Base-by-base conservation (phyloP, 1,140 invertebrate genomes). In the Orchestia grillus region DNA sequence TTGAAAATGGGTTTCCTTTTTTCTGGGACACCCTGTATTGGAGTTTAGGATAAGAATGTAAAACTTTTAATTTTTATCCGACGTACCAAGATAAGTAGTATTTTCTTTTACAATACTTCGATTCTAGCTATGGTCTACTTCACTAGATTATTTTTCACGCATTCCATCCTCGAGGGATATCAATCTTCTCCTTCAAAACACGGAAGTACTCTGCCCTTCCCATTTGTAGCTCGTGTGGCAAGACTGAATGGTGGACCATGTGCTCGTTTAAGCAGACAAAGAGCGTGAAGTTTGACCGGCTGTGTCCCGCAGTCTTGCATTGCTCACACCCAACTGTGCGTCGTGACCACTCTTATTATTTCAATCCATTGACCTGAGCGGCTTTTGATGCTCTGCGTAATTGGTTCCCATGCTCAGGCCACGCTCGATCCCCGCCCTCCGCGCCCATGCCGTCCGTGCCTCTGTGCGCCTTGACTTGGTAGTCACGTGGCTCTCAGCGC, bases 291-390 rank as follows among this genome's bases (percentile, higher is more conserved):
- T 42, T 90, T 90, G 8, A 41, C 88, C 62, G 62, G 62, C 62
- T 36, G 62, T 77, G 88, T 90, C 88, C 92, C 92, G 44, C 43
- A 94, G 92, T 94, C 43, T 94, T 94, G 92, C 92, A 94, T 94
- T 94, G 92, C 92, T 94, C 92, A 94, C 92, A 45, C 92, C 92
- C 92, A 47, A 94, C 92, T 47, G 92, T 47, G 92, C 92, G 92
- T 94, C 92, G 92, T 94, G 92, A 94, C 92, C 92, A 94, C 92
- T 47, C 43, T 47, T 94, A 47, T 94, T 94, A 94, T 94, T 94
- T 94, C 92, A 45, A 94, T 47, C 44, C 92, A 47, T 47, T 94
- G 92, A 44, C 44, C 92, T 47, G 92, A 45, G 44, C 92, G 44
- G 8, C 92, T 45, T 47, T n/a, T 94, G 92, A 94, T 94, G 92